Evolutionary conservation across 2,888 invertebrate species (phyloP), one percentile per base, ranked within the genome.

Genomic region (Laspeyria flexula): DNA sequence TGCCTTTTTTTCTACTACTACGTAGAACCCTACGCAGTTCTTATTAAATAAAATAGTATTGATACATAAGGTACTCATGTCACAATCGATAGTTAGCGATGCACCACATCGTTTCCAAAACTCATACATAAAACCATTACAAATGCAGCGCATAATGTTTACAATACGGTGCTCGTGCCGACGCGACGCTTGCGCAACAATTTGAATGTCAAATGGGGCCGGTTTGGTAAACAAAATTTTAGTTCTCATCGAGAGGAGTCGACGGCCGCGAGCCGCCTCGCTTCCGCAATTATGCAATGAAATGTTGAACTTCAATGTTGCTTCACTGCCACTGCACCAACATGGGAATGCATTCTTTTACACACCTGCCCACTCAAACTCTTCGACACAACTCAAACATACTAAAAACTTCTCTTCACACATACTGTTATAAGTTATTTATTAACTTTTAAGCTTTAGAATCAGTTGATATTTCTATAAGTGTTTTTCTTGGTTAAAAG

Each of bases 251-350:
- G 66, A 65, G 65, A 72, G 65, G 62, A 79, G 81, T 79, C 81
- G 79, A 74, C 70, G 82, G 70, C 81, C 81, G 78, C 70, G 43
- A 62, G 67, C 59, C 61, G 66, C 69, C 60, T 67, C 38, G 67
- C 84, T 83, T 81, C 81, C 81, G 80, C 79, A 77, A 84, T 86
- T 85, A 81, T 85, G 86, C 83, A 86, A 86, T 79, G 71, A 81
- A 77, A 75, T 81, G 73, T 83, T 83, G 77, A 82, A 79, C 81
- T 77, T 77, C 67, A 62, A 69, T 62, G 72, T 83, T 81, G 75
- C 79, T 66, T 73, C 72, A 81, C 66, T 63, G 53, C 63, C 72
- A 81, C 66, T 63, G 53, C 63, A 70, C 55, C 69, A 65, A 68
- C 64, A 65, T 60, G 61, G 65, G 66, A 72, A 52, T 39, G 50